phyloP scores from a whole-genome alignment of 2,797 vertebrate species.

The Thunnus albacares region DNA sequence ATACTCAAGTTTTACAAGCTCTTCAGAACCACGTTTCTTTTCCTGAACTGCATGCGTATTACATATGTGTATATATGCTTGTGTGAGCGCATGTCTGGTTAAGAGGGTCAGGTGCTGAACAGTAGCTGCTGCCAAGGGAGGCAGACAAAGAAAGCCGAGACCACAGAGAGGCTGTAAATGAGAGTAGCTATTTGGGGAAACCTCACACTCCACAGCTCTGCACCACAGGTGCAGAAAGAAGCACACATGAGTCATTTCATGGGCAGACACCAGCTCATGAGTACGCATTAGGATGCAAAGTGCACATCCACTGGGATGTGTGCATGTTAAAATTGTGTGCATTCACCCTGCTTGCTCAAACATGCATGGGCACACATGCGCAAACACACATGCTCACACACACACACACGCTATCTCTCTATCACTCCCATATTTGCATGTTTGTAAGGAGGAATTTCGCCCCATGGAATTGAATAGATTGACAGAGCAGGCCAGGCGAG shows the following conservation, averaged over 20 bases:
- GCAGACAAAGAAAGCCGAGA: slow-evolving; percentile 73
- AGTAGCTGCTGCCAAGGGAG: slow-evolving; percentile 70
- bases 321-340: slow-evolving; percentile 19
- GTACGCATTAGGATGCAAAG: slow-evolving; percentile 45
- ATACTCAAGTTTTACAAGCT: neutral
- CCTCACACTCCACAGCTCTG: slow-evolving; percentile 58
- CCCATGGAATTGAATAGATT: slow-evolving; percentile 72
- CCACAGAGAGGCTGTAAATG: slow-evolving; percentile 76
- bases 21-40: slow-evolving; percentile 9
- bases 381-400: slow-evolving; percentile 1
- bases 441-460: slow-evolving; percentile 67
- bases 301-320: slow-evolving; percentile 26
- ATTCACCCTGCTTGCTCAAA: slow-evolving; percentile 16
- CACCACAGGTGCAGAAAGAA: slow-evolving; percentile 60
- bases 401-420: slow-evolving; percentile 15
- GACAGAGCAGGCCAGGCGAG: slow-evolving; percentile 64
- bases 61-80: slow-evolving; percentile 1
- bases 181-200: slow-evolving; percentile 76
- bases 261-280: slow-evolving; percentile 58
- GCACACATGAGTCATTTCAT: slow-evolving; percentile 66
- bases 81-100: slow-evolving; percentile 21
- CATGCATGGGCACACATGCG: slow-evolving; percentile 7
- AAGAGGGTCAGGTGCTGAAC: slow-evolving; percentile 71
- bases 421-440: slow-evolving; percentile 71
- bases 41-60: slow-evolving; percentile 13